These are phyloP conservation scores for Ceyx cyanopectus DNA, from an alignment of 2,113 vertebrate genomes.

Conservation along the genomic window DNA sequence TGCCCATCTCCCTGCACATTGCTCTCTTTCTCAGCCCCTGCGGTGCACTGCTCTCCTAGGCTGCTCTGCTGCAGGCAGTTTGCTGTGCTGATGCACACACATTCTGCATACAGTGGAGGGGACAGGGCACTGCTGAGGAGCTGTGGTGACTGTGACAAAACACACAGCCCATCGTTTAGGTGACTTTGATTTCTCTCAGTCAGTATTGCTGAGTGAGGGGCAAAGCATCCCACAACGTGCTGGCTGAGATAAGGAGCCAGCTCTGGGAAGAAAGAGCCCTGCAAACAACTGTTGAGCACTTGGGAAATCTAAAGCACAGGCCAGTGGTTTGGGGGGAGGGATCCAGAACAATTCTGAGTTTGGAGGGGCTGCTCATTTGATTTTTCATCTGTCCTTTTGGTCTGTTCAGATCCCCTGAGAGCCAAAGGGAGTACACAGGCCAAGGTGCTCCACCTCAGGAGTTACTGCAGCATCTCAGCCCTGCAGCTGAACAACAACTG, in stretches of 20 bases:
- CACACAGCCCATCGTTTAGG: background rate
- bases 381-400: background rate
- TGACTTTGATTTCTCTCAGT: constrained; percentile 20
- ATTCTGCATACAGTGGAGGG: background rate
- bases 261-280: background rate
- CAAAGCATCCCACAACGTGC: background rate
- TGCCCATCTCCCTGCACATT: background rate
- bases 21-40: background rate
- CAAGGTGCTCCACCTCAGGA: background rate
- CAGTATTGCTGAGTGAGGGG: constrained; percentile 4
- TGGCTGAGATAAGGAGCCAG: background rate
- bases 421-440: background rate
- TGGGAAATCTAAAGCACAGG: background rate
- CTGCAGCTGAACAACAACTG: too few species aligned
- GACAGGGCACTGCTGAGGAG: background rate
- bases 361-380: background rate
- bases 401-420: background rate
- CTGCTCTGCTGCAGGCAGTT: background rate
- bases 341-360: background rate
- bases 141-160: background rate
- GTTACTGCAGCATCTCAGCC: background rate
- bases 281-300: background rate
- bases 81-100: background rate
- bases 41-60: background rate
- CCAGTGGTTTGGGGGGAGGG: background rate